Percentiles rank a stretch among this genome's conserved stretches.
Evolutionary conservation across 2,797 vertebrate species (phyloP).

Genomic region (Argyrosomus regius): DNA sequence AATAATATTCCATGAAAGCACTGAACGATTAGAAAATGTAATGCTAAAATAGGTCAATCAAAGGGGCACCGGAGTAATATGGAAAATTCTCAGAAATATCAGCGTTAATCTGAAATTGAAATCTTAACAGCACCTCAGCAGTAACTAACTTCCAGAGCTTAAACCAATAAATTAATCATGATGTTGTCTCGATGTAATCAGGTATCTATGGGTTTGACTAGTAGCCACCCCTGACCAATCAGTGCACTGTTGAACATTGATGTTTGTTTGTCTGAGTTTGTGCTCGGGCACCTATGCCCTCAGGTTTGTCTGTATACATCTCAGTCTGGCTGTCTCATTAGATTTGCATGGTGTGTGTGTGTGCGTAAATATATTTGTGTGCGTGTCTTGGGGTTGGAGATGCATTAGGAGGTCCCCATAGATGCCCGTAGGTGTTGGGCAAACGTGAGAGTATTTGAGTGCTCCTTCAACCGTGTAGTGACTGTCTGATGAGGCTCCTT

Average conservation of each 20-base stretch:
- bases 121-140: constrained; percentile 32
- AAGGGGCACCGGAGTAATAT: constrained; percentile 13
- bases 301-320: constrained; percentile 50
- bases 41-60: constrained; percentile 13
- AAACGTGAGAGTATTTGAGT: constrained; percentile 65
- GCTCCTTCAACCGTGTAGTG: constrained; percentile 65
- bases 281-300: constrained; percentile 42
- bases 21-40: constrained; percentile 23
- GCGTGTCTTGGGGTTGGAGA: constrained; percentile 9
- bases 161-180: constrained; percentile 19
- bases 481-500: constrained; percentile 62
- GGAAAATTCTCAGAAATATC: constrained; percentile 27
- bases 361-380: constrained; percentile 14
- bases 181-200: constrained; percentile 32
- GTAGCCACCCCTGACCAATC: constrained; percentile 20
- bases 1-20: constrained; percentile 47
- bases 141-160: background rate
- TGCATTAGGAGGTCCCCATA: constrained; percentile 46
- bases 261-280: constrained; percentile 36
- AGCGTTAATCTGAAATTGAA: constrained; percentile 50
- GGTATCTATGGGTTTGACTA: constrained; percentile 13
- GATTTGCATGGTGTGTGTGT: constrained; percentile 54
- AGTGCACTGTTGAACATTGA: constrained; percentile 29
- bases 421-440: constrained; percentile 67
- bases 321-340: constrained; percentile 72